Evolutionary conservation across 2,888 invertebrate genomes (phyloP), one percentile per base, ranked within the genome.

Genomic region (Callimorpha dominula): DNA sequence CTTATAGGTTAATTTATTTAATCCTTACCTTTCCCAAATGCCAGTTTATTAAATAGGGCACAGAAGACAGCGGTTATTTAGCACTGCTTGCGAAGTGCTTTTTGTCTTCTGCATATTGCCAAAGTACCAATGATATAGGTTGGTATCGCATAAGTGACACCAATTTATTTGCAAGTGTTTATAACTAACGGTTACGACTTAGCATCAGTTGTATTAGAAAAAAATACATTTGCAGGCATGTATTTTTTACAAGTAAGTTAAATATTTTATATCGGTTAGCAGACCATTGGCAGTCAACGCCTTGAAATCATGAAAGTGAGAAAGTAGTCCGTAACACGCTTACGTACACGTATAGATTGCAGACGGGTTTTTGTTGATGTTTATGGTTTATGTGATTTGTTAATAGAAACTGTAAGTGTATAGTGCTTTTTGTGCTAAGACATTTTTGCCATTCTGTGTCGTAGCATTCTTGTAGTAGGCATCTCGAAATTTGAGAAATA

Each of bases 201-300:
- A 31, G 31, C 60, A 60, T 60, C 60, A 31, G 60, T 2, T 14
- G 60, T 11, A 20, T 20, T 11, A 57, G 9, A 52, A 54, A 54
- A 54, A n/a, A 7, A 8, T n/a, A 57, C 57, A 12, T 4, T 4
- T 2, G 31, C 31, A 31, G 31, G 2, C 31, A 31, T 31, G 31
- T 31, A 31, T 31, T 57, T 4, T 57, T 4, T 57, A 6, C 31
- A 31, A 60, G 6, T 31, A 60, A 31, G 31, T 60, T 20, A 20
- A 11, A 20, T 57, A 66, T 72, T 82, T 79, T 85, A 85, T 85
- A 79, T 84, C 82, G 79, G 83, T 82, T 80, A 82, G 68, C 76
- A 74, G 80, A 83, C 65, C 78, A 77, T 50, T 78, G n/a, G n/a
- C 49, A 75, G 71, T 72, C 68, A 75, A 63, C 78, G 74, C 79